Evolutionary conservation across 1,140 invertebrate species (phyloP).

Genomic region (Aleiodes sp.): DNA sequence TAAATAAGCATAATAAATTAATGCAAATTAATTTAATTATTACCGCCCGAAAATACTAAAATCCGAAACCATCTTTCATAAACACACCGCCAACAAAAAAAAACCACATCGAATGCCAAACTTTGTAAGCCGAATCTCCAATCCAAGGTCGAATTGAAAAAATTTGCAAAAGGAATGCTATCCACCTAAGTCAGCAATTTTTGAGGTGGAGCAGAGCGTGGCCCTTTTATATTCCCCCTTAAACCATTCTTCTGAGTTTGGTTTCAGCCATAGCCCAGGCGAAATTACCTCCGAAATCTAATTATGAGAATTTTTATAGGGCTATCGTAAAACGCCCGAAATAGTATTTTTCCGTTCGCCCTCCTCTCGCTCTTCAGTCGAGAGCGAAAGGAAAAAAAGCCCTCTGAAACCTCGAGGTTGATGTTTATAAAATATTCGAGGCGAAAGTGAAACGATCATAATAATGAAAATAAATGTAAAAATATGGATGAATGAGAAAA

Average conservation of each 20-base stretch:
- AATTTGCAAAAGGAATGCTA: neutral
- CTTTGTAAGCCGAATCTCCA: no score
- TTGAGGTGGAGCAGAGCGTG: neutral
- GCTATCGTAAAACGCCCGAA: constrained; percentile 62
- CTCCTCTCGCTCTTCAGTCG: neutral
- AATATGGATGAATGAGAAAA: neutral
- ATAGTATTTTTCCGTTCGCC: constrained; percentile 22
- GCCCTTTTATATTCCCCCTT: neutral
- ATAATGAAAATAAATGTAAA: neutral
- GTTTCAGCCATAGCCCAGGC: constrained; percentile 28
- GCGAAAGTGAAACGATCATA: neutral
- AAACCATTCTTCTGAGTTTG: neutral
- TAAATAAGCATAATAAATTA: no score
- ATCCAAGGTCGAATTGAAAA: neutral
- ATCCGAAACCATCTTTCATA: neutral
- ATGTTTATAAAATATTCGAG: constrained; percentile 1
- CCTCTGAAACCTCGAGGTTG: neutral
- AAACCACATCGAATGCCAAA: no score
- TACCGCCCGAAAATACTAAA: no score
- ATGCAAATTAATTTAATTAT: no score
- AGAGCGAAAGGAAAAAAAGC: neutral
- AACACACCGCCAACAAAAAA: neutral
- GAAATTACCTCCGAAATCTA: constrained; percentile 66
- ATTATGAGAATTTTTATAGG: constrained; percentile 66
- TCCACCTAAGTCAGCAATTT: neutral